Percentiles rank a stretch among this genome's conserved stretches.
Conservation (phyloP, 1,140 invertebrate species). For the Drosophila bifasciata region DNA sequence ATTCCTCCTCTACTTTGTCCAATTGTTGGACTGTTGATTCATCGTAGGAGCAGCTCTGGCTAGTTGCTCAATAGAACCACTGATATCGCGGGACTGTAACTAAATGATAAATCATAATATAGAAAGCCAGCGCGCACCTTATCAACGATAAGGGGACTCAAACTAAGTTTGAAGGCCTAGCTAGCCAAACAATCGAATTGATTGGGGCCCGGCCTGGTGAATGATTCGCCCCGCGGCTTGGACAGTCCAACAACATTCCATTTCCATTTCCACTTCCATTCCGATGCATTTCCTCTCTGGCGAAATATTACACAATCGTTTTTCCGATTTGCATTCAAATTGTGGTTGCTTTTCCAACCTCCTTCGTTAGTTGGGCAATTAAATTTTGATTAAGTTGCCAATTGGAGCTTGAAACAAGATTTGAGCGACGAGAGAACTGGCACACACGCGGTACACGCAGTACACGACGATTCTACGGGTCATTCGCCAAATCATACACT, state of each 20-base stretch:
- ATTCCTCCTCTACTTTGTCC: conserved; percentile 10
- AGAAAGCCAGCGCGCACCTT: neutral
- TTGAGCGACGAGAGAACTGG: conserved; percentile 44
- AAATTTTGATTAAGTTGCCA: conserved; percentile 68
- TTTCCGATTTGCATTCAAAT: conserved; percentile 50
- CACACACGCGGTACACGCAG: conserved; percentile 9
- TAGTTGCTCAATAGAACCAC: conserved; percentile 6
- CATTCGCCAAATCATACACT: conserved; percentile 15
- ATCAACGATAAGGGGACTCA: conserved; percentile 22
- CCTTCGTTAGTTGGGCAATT: conserved; percentile 16
- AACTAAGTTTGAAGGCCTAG: conserved; percentile 16
- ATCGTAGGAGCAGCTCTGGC: conserved; percentile 1
- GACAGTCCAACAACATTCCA: conserved; percentile 29
- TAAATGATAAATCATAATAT: conserved; percentile 8
- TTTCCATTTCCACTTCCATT: conserved; percentile 22
- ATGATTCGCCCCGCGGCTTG: conserved; percentile 34
- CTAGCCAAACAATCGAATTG: conserved; percentile 25
- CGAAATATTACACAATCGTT: conserved; percentile 38
- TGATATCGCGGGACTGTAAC: conserved; percentile 12
- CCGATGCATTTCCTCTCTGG: conserved; percentile 44
- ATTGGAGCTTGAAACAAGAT: conserved; percentile 63
- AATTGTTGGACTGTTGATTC: conserved; percentile 37
- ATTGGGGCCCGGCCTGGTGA: conserved; percentile 26
- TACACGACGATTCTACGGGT: conserved; percentile 39
- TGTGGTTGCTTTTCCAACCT: conserved; percentile 36